Evolutionary conservation across 2,113 vertebrate genomes (phyloP), one percentile per base, ranked within the genome.

Genomic region (Spilogale gracilis): DNA sequence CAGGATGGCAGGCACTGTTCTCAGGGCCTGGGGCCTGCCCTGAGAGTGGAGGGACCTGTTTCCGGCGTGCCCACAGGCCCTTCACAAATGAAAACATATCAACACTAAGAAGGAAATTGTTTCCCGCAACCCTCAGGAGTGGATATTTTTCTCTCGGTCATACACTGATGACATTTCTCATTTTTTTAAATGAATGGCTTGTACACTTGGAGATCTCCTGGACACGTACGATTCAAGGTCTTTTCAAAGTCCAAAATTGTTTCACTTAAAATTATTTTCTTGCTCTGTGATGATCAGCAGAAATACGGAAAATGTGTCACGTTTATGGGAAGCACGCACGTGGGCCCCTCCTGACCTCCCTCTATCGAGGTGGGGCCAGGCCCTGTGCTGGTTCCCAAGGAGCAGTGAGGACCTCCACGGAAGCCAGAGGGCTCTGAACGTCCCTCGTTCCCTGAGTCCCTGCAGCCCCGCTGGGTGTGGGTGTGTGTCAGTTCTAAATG

Each of bases 1-100:
- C 58, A 60, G 58, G 21, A 23, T 7, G 8, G 21, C 8, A 21
- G 58, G 9, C 58, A 60, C 60, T 3, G 3, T n/a, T n/a, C 30
- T 38, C 17, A 85, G 12, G n/a, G 45, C 30, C 32, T 6, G 8
- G 21, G 20, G 30, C 30, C 61, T 16, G 10, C 27, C 45, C 30
- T 50, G 9, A 18, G 48, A 43, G 32, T 23, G 4, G 9, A 27
- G 21, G 38, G 50, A 25, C 17, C 20, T 0, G 0, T 45, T 14
- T 17, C 10, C 45, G 7, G 14, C 10, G 4, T 61, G 38, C 10
- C 5, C 17, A 63, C 2, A 1, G 27, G 5, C 10, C 61, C 25
- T 1, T 79, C 0, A 0, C 50, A n/a, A 25, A 48, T 1, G 11
- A 21, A 56, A 50, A 27, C 2, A 43, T 14, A 21, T 63, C 12